phyloP scores from a whole-genome alignment of 2,113 vertebrate species.

The Alligator mississippiensis region DNA sequence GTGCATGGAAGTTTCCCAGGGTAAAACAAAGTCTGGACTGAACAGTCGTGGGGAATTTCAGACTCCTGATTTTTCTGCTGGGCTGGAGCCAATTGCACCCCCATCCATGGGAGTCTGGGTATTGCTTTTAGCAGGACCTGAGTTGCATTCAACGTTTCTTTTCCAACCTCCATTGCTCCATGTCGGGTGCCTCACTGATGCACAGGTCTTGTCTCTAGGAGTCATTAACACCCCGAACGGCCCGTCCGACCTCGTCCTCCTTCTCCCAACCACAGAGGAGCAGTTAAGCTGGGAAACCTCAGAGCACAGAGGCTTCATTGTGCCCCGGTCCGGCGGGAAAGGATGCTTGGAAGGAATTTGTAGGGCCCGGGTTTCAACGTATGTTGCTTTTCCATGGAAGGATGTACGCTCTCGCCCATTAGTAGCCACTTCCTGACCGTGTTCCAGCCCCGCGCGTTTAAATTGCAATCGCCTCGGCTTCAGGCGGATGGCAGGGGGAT shows the following conservation, averaged over 20 bases:
- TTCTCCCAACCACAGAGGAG: slow-evolving; percentile 78
- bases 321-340: slow-evolving; percentile 72
- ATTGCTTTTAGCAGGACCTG: background rate
- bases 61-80: slow-evolving; percentile 25
- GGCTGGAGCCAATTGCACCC: background rate
- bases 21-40: slow-evolving; percentile 54
- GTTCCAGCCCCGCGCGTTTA: slow-evolving; percentile 62
- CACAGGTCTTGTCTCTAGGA: slow-evolving; percentile 37
- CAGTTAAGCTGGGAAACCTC: slow-evolving; percentile 61
- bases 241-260: slow-evolving; percentile 33
- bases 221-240: slow-evolving; percentile 61
- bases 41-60: slow-evolving; percentile 17
- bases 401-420: slow-evolving; percentile 55
- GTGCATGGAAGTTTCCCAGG: slow-evolving; percentile 61
- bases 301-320: slow-evolving; percentile 76
- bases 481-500: slow-evolving; percentile 50
- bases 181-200: slow-evolving; percentile 5
- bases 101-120: background rate
- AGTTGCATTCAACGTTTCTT: background rate
- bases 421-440: slow-evolving; percentile 75
- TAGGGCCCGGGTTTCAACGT: slow-evolving; percentile 60
- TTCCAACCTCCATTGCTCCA: background rate
- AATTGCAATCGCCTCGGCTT: slow-evolving; percentile 74
- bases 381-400: slow-evolving; percentile 74
- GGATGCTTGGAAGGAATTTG: slow-evolving; percentile 70